Evolutionary conservation across 2,888 invertebrate species (phyloP).

Genomic region (Serripes groenlandicus): DNA sequence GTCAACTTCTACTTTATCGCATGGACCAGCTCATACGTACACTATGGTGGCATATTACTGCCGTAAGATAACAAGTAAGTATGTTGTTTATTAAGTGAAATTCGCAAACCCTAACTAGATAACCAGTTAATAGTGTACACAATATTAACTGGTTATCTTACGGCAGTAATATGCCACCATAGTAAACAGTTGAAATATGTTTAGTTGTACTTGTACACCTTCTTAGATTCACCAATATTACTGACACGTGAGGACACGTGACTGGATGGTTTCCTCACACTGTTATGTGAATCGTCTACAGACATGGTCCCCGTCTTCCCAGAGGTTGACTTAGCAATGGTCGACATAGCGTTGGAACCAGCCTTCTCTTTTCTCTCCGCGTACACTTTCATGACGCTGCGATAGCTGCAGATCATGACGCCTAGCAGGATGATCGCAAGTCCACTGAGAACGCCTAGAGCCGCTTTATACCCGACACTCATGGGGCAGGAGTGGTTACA

Average conservation of each 20-base stretch:
- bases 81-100: too few species aligned
- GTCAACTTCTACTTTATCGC: too few species aligned
- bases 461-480: slow-evolving; percentile 1
- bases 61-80: too few species aligned
- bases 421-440: neutral
- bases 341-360: neutral
- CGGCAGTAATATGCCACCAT: too few species aligned
- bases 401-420: slow-evolving; percentile 10
- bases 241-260: neutral
- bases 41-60: too few species aligned
- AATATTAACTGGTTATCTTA: too few species aligned
- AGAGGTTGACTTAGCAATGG: neutral
- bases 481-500: neutral
- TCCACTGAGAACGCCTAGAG: neutral
- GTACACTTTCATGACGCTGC: neutral
- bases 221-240: neutral
- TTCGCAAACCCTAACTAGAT: too few species aligned
- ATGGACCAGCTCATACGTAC: too few species aligned
- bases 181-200: too few species aligned
- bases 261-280: neutral
- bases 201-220: neutral
- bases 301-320: neutral
- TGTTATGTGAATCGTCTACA: neutral
- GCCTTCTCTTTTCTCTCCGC: neutral
- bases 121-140: too few species aligned